Percentiles rank a stretch among this genome's conserved stretches.
phyloP scores from a whole-genome alignment of 2,797 vertebrate species.

The Tapera naevia region DNA sequence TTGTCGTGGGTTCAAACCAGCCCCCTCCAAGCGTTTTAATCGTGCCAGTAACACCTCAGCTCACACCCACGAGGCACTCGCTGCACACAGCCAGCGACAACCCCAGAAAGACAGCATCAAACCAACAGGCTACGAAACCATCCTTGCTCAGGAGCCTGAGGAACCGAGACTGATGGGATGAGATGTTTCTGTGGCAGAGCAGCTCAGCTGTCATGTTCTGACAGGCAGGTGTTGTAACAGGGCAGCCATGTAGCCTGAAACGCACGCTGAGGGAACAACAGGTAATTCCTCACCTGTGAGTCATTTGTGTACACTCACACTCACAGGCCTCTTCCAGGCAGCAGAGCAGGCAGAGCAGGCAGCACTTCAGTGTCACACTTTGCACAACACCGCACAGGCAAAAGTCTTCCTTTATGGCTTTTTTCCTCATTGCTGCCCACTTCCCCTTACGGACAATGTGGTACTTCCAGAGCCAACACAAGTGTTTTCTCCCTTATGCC shows the following conservation, averaged over 20 bases:
- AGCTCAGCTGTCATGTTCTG: constrained; percentile 43
- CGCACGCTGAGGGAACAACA: constrained; percentile 5
- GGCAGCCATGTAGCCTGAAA: constrained; percentile 28
- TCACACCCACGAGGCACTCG: background rate
- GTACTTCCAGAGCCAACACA: background rate
- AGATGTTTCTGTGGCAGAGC: background rate
- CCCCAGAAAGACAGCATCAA: background rate
- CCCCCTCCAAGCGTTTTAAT: background rate
- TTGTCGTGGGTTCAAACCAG: background rate
- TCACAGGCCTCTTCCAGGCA: background rate
- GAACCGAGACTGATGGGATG: background rate
- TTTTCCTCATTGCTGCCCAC: background rate
- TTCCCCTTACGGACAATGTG: background rate
- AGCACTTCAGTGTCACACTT: background rate
- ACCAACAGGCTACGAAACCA: background rate
- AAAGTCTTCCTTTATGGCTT: constrained; percentile 1
- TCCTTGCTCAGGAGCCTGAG: background rate
- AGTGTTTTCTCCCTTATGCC: rapidly evolving
- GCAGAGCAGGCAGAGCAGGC: background rate
- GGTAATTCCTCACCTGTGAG: constrained; percentile 55
- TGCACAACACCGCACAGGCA: background rate
- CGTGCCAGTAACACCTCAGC: background rate
- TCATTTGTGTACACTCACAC: constrained; percentile 51
- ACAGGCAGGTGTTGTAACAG: constrained; percentile 54
- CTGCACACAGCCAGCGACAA: background rate